Evolutionary conservation across 1,140 invertebrate species (phyloP), one percentile per base, ranked within the genome.

Genomic region (Dinoponera quadriceps): DNA sequence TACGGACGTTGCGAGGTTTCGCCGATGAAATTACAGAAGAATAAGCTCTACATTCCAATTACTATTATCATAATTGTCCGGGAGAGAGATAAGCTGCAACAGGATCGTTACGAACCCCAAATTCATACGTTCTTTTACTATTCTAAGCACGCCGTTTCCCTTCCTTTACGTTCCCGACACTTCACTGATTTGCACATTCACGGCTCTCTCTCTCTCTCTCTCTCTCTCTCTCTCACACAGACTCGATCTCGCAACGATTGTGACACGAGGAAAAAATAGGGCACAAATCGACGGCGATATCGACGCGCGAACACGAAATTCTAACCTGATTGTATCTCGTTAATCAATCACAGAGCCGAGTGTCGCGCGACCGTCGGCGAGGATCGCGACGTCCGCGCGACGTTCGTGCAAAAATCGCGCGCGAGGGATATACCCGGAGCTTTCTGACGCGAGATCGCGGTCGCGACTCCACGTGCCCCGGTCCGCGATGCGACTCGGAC

Each of bases 401-500:
- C 20, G 16, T 5, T 0, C 38, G 38, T 16, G 22, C 55, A 11
- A 54, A 5, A 20, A 77, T 18, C 27, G 60, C 38, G 44, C 18
- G 60, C 29, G 22, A 44, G 72, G 83, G 18, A 83, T 20, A 73
- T 73, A 73, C 82, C 51, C 20, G 62, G 55, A 68, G 57, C 27
- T 77, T 71, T 66, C 63, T 38, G 75, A 63, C 27, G n/a, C 73
- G 75, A 55, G n/a, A 22, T 48, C 33, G 74, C 57, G 71, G 25
- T 66, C 51, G 74, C 82, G 74, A 89, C 89, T 90, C 89, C 88
- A 90, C 89, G 88, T 90, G 89, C 65, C 86, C 82, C 82, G 63
- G 59, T 72, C 75, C 57, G 84, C 88, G 86, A 55, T 85, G 78
- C 86, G 80, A 90, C 88, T 87, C 88, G 82, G 80, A 89, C 22